Evolutionary conservation across 2,113 vertebrate species (phyloP), one percentile per base, ranked within the genome.

Genomic region (Alaudala cheleensis): DNA sequence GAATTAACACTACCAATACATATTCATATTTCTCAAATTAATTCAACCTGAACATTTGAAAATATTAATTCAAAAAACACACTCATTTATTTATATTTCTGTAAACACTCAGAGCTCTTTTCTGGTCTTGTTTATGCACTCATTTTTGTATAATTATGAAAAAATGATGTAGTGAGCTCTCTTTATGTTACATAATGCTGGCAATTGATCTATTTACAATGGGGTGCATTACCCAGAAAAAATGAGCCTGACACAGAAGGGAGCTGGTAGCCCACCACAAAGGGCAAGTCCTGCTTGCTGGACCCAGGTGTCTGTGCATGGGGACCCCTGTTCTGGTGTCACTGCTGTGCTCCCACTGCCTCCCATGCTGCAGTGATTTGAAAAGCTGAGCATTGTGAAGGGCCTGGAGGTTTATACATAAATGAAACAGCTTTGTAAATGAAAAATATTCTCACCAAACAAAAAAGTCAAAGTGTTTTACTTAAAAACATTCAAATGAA

Each of bases 21-120:
- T 98, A 98, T 98, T 98, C 98, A 98, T 97, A 96, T 97, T 97
- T 94, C 91, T 97, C 95, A 95, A 97, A 98, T 98, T 98, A 98
- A 98, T 98, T 98, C 97, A 95, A 98, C 97, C 96, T 97, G 97
- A 98, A 97, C 98, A 98, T 97, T 95, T 97, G 97, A 97, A 97
- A 98, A 97, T 98, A 98, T 96, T 97, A 97, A 97, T 97, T 98
- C 97, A 92, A 97, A 97, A 93, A 93, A 96, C 89, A 95, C 66
- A 92, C 82, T 62, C 57, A 91, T 96, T 98, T 97, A 97, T 97
- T 98, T 97, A 97, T 95, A 95, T 96, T 98, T 97, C 96, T 95
- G 94, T 92, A 97, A 96, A 96, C 91, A 96, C 31, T 76, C 89
- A 76, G 88, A 92, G 88, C 76, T 91, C 61, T 88, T 80, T 91